phyloP scores from a whole-genome alignment of 2,113 vertebrate species.

The Hippocampus zosterae region DNA sequence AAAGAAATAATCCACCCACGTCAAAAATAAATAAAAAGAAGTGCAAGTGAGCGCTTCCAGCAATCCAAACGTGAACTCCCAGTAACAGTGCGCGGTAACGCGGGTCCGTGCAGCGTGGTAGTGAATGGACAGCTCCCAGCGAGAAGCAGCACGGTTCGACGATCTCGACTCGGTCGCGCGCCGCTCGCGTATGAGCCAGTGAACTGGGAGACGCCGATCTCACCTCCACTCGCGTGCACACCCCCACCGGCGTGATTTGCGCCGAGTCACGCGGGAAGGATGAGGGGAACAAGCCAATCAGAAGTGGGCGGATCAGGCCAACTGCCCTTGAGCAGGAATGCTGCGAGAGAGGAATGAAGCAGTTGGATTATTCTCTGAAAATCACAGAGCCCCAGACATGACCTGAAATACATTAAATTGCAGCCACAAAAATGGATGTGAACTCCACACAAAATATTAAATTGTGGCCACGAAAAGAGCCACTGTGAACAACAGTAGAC shows the following conservation, averaged over 20 bases:
- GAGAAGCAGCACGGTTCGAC: slow-evolving; percentile 61
- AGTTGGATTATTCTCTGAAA: background rate
- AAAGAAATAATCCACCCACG: slow-evolving; percentile 53
- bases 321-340: slow-evolving; percentile 1
- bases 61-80: slow-evolving; percentile 49
- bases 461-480: background rate
- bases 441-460: background rate
- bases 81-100: background rate
- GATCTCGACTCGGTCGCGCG: slow-evolving; percentile 60
- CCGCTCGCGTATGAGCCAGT: slow-evolving; percentile 64
- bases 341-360: background rate
- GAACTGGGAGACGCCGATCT: slow-evolving; percentile 61
- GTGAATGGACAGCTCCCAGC: background rate
- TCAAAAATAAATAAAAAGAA: slow-evolving; percentile 18
- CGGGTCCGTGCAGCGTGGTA: background rate
- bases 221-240: slow-evolving; percentile 65
- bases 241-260: slow-evolving; percentile 59
- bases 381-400: background rate
- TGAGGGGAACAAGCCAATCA: slow-evolving; percentile 59
- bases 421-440: background rate
- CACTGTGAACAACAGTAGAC: background rate
- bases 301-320: slow-evolving; percentile 16
- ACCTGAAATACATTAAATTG: background rate
- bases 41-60: slow-evolving; percentile 36
- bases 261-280: slow-evolving; percentile 56